phyloP scores from a whole-genome alignment of 2,797 vertebrate genomes.

The Cheirogaleus major region DNA sequence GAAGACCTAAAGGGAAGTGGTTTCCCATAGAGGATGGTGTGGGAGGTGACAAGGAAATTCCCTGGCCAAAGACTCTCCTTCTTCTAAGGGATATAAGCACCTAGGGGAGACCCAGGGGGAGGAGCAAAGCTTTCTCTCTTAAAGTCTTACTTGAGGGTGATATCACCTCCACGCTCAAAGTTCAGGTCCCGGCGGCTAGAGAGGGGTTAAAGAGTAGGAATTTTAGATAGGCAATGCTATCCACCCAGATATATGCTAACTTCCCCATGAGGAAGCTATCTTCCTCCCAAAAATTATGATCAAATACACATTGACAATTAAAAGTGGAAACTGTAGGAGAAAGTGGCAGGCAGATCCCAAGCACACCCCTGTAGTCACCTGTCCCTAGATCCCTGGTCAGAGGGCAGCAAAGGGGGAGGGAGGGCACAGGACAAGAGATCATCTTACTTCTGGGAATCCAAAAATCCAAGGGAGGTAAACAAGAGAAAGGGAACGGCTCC shows the following conservation, averaged over 20 bases:
- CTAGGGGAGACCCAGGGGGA: background rate
- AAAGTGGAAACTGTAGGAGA: background rate
- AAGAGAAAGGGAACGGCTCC: background rate
- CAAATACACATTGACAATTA: background rate
- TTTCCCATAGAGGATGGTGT: background rate
- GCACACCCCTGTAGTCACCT: background rate
- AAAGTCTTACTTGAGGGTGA: slow-evolving; percentile 90
- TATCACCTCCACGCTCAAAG: slow-evolving; percentile 89
- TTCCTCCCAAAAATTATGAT: background rate
- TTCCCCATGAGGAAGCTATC: background rate
- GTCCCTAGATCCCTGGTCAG: background rate
- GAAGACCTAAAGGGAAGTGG: background rate
- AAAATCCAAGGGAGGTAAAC: background rate
- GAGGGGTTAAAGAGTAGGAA: background rate
- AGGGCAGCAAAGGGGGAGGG: background rate
- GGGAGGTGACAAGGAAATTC: background rate
- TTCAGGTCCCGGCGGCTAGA: slow-evolving; percentile 92
- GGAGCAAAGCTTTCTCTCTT: background rate
- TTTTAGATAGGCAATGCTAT: background rate
- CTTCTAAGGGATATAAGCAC: background rate
- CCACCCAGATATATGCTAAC: background rate
- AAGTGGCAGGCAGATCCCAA: background rate
- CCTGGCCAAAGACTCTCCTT: background rate
- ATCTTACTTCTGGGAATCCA: background rate
- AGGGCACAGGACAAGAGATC: background rate